These are phyloP conservation scores for Solenopsis fugax DNA, from an alignment of 1,140 invertebrate species.

Conservation along the genomic window DNA sequence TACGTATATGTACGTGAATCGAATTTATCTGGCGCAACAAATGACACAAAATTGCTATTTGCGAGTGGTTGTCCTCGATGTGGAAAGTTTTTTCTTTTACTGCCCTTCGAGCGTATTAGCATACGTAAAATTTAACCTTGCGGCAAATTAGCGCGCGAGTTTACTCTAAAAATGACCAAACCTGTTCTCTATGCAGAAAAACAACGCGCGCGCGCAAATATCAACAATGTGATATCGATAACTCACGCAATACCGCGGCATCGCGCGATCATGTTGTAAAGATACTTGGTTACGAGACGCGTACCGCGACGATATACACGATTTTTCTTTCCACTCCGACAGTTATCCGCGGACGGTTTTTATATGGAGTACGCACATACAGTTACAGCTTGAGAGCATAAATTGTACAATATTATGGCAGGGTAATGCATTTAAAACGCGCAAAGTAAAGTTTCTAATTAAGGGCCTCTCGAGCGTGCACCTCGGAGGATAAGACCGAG, in stretches of 20 bases:
- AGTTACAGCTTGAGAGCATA: conserved; percentile 66
- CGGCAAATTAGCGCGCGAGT: background rate
- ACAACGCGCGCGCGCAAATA: background rate
- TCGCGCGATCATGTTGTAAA: conserved; percentile 11
- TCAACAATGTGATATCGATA: conserved; percentile 24
- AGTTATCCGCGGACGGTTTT: conserved; percentile 15
- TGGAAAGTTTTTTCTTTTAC: conserved; percentile 17
- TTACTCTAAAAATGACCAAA: conserved; percentile 13
- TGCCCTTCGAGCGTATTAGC: background rate
- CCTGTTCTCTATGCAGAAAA: background rate
- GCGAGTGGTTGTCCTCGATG: background rate
- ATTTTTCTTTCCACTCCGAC: conserved; percentile 19
- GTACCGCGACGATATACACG: background rate
- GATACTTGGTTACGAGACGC: conserved; percentile 5
- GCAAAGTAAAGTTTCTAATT: conserved; percentile 77
- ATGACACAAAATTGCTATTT: conserved; percentile 10
- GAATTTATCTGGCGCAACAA: conserved; percentile 34
- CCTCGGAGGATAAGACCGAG: conserved; percentile 18
- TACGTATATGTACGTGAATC: conserved; percentile 27
- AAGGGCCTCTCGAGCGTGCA: conserved; percentile 58
- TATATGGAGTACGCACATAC: background rate
- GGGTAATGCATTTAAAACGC: conserved; percentile 71
- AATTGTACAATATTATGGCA: conserved; percentile 75
- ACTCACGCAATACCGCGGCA: background rate
- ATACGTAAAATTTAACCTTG: background rate